Evolutionary conservation across 1,140 invertebrate species (phyloP).

Genomic region (Drosophila littoralis): DNA sequence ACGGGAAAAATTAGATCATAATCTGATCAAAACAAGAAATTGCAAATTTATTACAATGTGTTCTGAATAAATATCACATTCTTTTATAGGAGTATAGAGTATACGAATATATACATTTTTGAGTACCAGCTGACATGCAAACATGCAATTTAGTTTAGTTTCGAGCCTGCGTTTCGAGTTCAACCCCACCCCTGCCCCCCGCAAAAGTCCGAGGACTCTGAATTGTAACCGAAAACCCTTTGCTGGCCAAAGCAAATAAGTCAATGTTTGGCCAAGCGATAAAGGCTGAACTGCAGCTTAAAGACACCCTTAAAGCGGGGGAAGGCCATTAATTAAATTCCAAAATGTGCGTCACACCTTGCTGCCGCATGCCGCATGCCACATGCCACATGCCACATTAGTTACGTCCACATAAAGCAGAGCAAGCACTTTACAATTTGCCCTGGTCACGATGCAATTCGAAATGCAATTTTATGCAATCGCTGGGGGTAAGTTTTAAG

Average conservation of each 20-base stretch:
- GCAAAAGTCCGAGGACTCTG: constrained; percentile 19
- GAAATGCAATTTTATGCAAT: constrained; percentile 77
- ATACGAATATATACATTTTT: constrained; percentile 44
- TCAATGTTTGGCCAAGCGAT: constrained; percentile 51
- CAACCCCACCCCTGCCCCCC: constrained; percentile 31
- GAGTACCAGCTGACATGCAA: constrained; percentile 65
- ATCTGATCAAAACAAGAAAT: too few species aligned
- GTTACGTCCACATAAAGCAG: constrained; percentile 14
- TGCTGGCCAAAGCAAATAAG: constrained; percentile 57
- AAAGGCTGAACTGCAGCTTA: constrained; percentile 44
- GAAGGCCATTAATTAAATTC: constrained; percentile 71
- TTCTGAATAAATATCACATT: constrained; percentile 14
- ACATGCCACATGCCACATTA: constrained; percentile 19
- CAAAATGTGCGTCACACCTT: constrained; percentile 59
- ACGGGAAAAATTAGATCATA: too few species aligned
- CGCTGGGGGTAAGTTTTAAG: constrained; percentile 43
- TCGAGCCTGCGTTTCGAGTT: constrained; percentile 12
- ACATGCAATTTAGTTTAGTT: constrained; percentile 59
- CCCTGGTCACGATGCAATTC: constrained; percentile 75
- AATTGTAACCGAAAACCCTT: constrained; percentile 65
- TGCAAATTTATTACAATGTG: background rate
- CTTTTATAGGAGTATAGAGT: constrained; percentile 28
- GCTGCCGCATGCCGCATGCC: constrained; percentile 22
- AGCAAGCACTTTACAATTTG: constrained; percentile 63
- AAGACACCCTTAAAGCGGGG: constrained; percentile 23